Evolutionary conservation across 2,888 invertebrate species (phyloP).

Genomic region (Odontocolon sp.): DNA sequence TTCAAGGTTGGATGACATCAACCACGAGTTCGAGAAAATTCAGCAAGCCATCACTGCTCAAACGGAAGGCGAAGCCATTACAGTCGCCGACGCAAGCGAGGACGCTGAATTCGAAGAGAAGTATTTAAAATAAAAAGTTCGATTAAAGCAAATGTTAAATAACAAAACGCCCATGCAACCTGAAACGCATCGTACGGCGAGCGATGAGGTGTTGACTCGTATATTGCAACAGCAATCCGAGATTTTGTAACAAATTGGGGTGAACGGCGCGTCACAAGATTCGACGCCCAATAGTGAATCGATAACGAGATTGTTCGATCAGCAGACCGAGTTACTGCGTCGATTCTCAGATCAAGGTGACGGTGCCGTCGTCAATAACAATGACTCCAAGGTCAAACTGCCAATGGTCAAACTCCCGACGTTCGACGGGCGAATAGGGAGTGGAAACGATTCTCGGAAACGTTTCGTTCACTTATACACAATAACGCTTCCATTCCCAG

Average conservation of each 20-base stretch:
- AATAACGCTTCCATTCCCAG: slow-evolving; percentile 24
- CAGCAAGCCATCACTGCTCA: too few species aligned
- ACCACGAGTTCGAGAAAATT: too few species aligned
- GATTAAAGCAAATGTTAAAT: slow-evolving; percentile 13
- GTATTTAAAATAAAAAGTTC: slow-evolving; percentile 11
- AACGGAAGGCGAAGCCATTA: too few species aligned
- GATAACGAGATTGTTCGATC: slow-evolving; percentile 12
- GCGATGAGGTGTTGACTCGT: slow-evolving; percentile 5
- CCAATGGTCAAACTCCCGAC: slow-evolving; percentile 53
- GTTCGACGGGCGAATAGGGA: slow-evolving; percentile 56
- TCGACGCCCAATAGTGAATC: neutral
- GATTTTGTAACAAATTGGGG: slow-evolving; percentile 11
- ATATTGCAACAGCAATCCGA: slow-evolving; percentile 29
- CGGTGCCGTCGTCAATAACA: neutral
- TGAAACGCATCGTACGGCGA: neutral
- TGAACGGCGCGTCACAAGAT: slow-evolving; percentile 16
- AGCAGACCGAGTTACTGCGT: slow-evolving; percentile 16
- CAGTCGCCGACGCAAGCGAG: slow-evolving; percentile 12
- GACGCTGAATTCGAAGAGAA: slow-evolving; percentile 10
- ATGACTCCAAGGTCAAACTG: slow-evolving; percentile 27
- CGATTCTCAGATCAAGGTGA: slow-evolving; percentile 9
- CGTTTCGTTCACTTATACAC: slow-evolving; percentile 57
- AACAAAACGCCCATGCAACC: neutral
- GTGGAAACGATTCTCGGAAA: too few species aligned
- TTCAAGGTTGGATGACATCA: too few species aligned